Evolutionary conservation across 64 coral and sea anemone genomes (phyloP).

Genomic region (Actinia tenebrosa): DNA sequence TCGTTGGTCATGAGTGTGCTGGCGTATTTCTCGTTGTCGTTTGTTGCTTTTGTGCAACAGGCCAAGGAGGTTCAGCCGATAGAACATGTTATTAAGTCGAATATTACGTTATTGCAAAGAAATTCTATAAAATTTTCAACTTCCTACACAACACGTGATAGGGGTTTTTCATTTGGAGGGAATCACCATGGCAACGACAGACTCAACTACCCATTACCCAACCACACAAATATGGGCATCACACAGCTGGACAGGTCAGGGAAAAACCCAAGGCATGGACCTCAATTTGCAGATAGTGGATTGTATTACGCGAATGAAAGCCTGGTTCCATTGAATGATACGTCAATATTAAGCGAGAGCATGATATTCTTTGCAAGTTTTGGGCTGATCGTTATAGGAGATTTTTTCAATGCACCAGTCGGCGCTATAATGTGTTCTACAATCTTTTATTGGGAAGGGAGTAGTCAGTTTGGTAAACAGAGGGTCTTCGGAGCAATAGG

Average conservation of each 20-base stretch:
- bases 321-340: not conserved
- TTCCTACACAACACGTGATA: not conserved
- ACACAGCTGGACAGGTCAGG: not conserved
- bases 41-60: constrained; percentile 13
- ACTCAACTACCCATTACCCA: not conserved
- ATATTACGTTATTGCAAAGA: not conserved
- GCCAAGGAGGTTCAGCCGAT: not conserved
- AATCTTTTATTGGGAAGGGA: constrained; percentile 25
- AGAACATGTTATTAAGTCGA: not conserved
- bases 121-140: not conserved
- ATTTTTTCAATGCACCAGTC: constrained; percentile 24
- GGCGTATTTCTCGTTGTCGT: constrained; percentile 23
- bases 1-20: not conserved
- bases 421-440: constrained; percentile 14
- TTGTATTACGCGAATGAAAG: not conserved
- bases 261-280: not conserved
- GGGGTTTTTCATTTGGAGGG: constrained; percentile 1
- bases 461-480: constrained; percentile 45
- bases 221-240: not conserved
- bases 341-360: not conserved
- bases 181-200: not conserved
- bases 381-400: not conserved
- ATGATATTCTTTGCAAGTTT: constrained; percentile 17
- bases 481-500: constrained; percentile 44
- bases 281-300: not conserved